Base-by-base conservation (phyloP, 2,113 vertebrate species). In the Zingel zingel region DNA sequence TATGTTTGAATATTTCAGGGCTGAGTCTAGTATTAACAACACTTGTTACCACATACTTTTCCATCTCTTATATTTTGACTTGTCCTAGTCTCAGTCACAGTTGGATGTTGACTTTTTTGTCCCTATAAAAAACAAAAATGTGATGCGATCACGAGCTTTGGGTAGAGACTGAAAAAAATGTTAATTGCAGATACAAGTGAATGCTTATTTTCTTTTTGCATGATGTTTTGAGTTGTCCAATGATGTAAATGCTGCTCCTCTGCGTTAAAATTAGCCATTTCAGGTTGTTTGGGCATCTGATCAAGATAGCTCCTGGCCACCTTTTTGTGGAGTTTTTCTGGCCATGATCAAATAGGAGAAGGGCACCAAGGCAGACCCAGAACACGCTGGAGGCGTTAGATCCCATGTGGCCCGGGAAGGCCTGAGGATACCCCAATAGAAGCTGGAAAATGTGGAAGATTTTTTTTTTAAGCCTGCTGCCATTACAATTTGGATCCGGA, bases 1-100 rank as follows among this genome's bases (percentile, higher is more conserved):
- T 47, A n/a, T 25, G 58, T 66, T 50, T 74, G 23, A 67, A 3
- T 30, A 21, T 43, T 48, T 83, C 45, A 39, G 39, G 71, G 39
- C 39, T 33, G 7, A 73, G 21, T 65, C 7, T 33, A 12, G 12
- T 50, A 19, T 54, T 27, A 19, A 0, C 27, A 69, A 33, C 33
- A 33, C 33, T 33, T 33, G 5, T 6, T 1, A 2, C 65, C 10
- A 53, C 11, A 39, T 30, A 30, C 33, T 33, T 33, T 33, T 33
- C 33, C 33, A 33, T 33, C 5, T 33, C 33, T 33, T 33, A 33
- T 33, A 33, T 33, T 33, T 33, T 75, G 59, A 36, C 4, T 21
- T 2, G 30, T 59, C 58, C 27, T 19, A 30, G 3, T 43, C 15
- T 54, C 10, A 36, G 30, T 30, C 30, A 30, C 30, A 30, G 30